Evolutionary conservation across 2,888 invertebrate genomes (phyloP), one percentile per base, ranked within the genome.

Genomic region (Torymus auratus): DNA sequence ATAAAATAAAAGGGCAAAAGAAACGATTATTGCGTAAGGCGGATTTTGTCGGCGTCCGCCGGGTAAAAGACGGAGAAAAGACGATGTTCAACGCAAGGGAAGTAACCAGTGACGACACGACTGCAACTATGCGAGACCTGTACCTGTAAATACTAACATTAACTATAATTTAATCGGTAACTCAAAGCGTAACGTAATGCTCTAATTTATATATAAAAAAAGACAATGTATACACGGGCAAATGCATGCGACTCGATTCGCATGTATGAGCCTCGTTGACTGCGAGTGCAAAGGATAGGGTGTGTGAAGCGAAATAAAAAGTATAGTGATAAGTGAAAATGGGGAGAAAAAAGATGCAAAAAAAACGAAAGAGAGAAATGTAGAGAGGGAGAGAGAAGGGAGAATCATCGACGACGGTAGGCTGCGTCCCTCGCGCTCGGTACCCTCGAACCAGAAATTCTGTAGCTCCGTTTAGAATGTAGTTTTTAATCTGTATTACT

Each of bases 71-170:
- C 53, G 71, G 62, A 7, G 67, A 58, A 70, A 71, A 60, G 15
- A 75, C 75, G 69, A 73, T 75, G 81, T 79, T 80, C 69, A 83
- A 82, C 82, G 77, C 73, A 83, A 83, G 68, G 82, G 83, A 81
- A 83, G 81, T 83, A 85, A 89, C 86, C 86, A 90, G 89, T 89
- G 90, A 90, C 90, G 90, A 91, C 90, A 90, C 88, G 91, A 91
- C 91, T 91, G 91, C 90, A 91, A 91, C 91, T 91, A 90, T 91
- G 90, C 91, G 91, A 91, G 91, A 91, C 91, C 91, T 91, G 91
- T 91, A 91, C 91, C 90, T 91, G 90, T 91, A 91, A 86, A 91
- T 90, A 90, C 86, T 90, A 90, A 83, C 82, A 78, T 80, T 85
- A 41, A 85, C 83, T 83, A 84, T 84, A 85, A 86, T 85, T 86